Evolutionary conservation across 2,888 invertebrate genomes (phyloP).

Genomic region (Zaprionus obscuricornis): DNA sequence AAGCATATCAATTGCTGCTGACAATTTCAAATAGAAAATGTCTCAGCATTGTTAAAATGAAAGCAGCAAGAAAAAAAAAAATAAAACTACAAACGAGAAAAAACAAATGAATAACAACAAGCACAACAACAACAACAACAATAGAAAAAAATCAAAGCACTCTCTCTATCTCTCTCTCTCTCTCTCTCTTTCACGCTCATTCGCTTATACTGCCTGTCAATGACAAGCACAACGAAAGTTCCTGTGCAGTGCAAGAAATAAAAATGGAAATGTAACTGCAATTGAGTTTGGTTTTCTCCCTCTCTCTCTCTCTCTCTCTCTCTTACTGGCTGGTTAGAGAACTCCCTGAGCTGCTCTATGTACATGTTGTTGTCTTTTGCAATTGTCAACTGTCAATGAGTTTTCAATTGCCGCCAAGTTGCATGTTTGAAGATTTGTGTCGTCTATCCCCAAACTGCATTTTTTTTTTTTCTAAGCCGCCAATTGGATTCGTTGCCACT

Average conservation of each 20-base stretch:
- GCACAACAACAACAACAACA: constrained; percentile 33
- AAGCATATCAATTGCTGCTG: constrained; percentile 73
- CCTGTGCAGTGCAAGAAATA: background rate
- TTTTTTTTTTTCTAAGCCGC: constrained; percentile 52
- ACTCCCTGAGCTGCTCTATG: background rate
- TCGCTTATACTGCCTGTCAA: constrained; percentile 41
- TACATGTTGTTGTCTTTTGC: constrained; percentile 37
- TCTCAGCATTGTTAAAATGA: constrained; percentile 57
- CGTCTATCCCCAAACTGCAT: constrained; percentile 43
- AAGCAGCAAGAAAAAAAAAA: constrained; percentile 8
- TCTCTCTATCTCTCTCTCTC: no score
- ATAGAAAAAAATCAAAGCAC: constrained; percentile 19
- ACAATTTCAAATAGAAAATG: constrained; percentile 77
- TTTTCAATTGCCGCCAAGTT: constrained; percentile 77
- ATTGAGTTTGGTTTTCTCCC: constrained; percentile 56
- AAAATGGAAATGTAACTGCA: constrained; percentile 71
- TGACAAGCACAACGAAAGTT: constrained; percentile 27
- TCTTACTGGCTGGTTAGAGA: constrained; percentile 9
- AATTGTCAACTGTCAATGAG: constrained; percentile 77
- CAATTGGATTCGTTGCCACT: constrained; percentile 69
- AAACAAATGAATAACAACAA: constrained; percentile 41
- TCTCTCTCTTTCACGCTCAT: no score
- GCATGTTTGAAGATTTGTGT: constrained; percentile 69
- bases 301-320: background rate
- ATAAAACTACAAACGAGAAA: constrained; percentile 59